Base-by-base conservation (phyloP, 2,888 invertebrate species). In the Gymnosoma rotundatum region DNA sequence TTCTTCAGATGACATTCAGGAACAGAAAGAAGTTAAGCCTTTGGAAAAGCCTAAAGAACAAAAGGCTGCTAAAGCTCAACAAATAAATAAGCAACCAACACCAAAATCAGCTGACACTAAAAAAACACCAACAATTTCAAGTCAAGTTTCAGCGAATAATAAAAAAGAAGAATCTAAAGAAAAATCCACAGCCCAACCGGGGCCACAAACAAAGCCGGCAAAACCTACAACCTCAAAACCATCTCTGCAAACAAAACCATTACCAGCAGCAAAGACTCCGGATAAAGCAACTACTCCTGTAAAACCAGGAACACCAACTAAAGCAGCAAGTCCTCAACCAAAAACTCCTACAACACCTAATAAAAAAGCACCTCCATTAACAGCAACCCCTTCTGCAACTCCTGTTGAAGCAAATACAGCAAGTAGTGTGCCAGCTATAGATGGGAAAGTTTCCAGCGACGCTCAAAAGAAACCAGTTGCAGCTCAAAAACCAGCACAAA, bases 401-500 rank as follows among this genome's bases (percentile, higher is more conserved):
- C 61, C 73, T 38, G 70, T n/a, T 3, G 80, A 75, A 52, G 67
- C 36, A 42, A 76, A 25, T 58, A 16, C 20, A 0, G 18, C 50
- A 20, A 14, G 36, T 54, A 4, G 16, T 14, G 64, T 61, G 20
- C 25, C 74, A 54, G 20, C 14, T 36, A 38, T 38, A 38, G 78
- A 66, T 42, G 8, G 56, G 32, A 86, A 69, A 10, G 3, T 5
- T 20, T 1, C 48, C 9, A 42, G 7, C 6, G 82, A 82, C 16
- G 36, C 12, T 45, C 73, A 72, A 60, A 83, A 94, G 98, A 90
- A 97, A 96, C 90, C 98, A 97, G 50, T 36, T 8, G 32, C 38
- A 21, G 36, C 70, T 20, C 21, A 91, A 97, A 98, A 90, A 97
- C 98, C 52, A 98, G 98, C 92, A 97, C 98, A 97, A 94, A 98